Conservation (phyloP, 2,113 vertebrate species). For the human (Homo sapiens) region DNA sequence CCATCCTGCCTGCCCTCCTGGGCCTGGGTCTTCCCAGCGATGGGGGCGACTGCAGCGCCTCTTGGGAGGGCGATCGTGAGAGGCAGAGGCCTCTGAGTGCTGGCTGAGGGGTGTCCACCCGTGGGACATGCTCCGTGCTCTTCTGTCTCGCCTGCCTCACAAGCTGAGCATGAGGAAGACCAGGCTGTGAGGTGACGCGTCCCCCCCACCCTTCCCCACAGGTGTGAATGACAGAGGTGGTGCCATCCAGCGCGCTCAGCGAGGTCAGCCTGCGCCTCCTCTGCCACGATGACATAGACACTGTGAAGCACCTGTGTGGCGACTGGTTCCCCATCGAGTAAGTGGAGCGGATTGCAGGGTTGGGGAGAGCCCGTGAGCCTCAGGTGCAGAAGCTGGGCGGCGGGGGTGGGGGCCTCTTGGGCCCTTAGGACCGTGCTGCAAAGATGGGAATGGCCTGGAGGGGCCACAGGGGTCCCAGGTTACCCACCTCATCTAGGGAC, state of each 20-base stretch:
- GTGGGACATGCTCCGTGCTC: background rate
- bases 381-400: background rate
- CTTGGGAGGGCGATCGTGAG: accelerated
- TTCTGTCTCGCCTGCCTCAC: background rate
- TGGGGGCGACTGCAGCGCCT: background rate
- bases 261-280: slow-evolving; percentile 98
- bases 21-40: background rate
- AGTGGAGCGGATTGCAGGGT: slow-evolving; percentile 43
- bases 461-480: background rate
- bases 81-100: background rate
- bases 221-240: slow-evolving; percentile 99
- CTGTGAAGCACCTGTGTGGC: slow-evolving; percentile 95
- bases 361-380: accelerated
- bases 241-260: slow-evolving; percentile 93
- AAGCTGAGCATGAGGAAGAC: background rate
- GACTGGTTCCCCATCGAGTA: slow-evolving; percentile 99
- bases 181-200: background rate
- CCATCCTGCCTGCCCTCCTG: too few species aligned
- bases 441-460: background rate
- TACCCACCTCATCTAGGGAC: background rate
- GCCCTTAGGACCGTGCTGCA: accelerated
- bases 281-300: slow-evolving; percentile 99
- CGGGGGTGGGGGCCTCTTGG: background rate
- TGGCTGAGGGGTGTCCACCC: background rate
- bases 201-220: slow-evolving; percentile 71